Conservation (phyloP, 2,113 vertebrate species). For the Sturnus vulgaris region DNA sequence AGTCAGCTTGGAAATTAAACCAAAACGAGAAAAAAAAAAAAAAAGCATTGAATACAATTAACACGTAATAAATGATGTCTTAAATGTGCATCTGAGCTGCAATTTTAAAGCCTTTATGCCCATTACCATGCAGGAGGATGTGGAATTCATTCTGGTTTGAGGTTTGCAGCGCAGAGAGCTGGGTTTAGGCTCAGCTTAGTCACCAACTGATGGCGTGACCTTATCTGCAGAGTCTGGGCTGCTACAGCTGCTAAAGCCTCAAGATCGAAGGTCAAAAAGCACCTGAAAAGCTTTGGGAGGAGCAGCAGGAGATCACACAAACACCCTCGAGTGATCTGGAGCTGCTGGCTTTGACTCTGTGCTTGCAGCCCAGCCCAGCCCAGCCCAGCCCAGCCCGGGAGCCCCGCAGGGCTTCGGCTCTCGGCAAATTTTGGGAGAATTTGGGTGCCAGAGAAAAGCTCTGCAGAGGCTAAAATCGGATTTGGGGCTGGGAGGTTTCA, state of each 20-base stretch:
- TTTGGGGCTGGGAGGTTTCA: rapidly evolving
- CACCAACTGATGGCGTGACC: rapidly evolving
- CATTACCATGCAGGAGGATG: rapidly evolving
- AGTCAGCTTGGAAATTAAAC: background rate
- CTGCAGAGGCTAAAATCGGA: background rate
- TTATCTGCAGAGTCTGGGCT: background rate
- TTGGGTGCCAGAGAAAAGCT: background rate
- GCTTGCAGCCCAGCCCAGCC: rapidly evolving
- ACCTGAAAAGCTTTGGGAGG: rapidly evolving
- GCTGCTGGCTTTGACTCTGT: rapidly evolving
- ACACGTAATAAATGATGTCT: rapidly evolving
- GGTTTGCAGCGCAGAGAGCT: background rate
- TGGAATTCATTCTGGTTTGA: rapidly evolving
- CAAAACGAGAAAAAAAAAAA: rapidly evolving
- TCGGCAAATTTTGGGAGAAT: background rate
- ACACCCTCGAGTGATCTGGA: rapidly evolving
- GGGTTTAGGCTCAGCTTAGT: background rate
- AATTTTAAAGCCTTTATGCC: rapidly evolving
- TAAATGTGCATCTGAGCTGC: background rate
- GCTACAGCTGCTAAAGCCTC: background rate
- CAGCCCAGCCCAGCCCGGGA: rapidly evolving
- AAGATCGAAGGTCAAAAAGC: rapidly evolving
- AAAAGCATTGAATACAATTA: background rate
- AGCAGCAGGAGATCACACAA: background rate
- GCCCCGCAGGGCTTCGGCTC: rapidly evolving